Base-by-base conservation (phyloP, 2,888 invertebrate species). In the Acleris cristana region DNA sequence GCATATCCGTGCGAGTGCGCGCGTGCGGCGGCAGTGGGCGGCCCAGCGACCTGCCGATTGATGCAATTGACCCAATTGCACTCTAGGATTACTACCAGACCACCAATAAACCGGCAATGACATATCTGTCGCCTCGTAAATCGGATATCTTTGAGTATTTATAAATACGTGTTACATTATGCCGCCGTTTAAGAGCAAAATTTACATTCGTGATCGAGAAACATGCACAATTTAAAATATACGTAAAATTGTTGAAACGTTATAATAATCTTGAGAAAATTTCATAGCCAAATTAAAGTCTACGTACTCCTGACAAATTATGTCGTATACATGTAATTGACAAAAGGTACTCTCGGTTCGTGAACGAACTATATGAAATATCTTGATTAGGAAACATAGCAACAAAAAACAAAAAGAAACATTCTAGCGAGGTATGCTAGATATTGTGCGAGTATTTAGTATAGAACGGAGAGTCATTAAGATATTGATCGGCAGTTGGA, bases 11-110 rank as follows among this genome's bases (percentile, higher is more conserved):
- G 49, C 62, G 69, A 66, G n/a, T 18, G 48, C 48, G 40, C 58
- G 19, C 63, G 54, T 54, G 49, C 61, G 51, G 56, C 62, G 71
- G 72, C 73, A 72, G 79, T 79, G 78, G 80, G 80, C 79, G 78
- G 77, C 73, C 70, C 73, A 72, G 74, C 77, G 78, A 82, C 76
- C 78, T 76, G 76, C 72, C 76, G 79, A 82, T 82, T 82, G 79
- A 79, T 79, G 81, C 83, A 85, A 78, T 76, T 85, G 86, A 85
- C 84, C 85, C 74, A 82, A 85, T 87, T 85, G 82, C 76, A 79
- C 74, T 73, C 72, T 71, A 72, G 55, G 49, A 65, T 59, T 62
- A 62, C 45, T 30, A 30, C 48, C 34, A 34, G 34, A 34, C 34
- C 48, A 62, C 54, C 26, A 62, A 79, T 82, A 79, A 78, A 81